Base-by-base conservation (phyloP, 2,113 vertebrate species). In the Triplophysa rosa region DNA sequence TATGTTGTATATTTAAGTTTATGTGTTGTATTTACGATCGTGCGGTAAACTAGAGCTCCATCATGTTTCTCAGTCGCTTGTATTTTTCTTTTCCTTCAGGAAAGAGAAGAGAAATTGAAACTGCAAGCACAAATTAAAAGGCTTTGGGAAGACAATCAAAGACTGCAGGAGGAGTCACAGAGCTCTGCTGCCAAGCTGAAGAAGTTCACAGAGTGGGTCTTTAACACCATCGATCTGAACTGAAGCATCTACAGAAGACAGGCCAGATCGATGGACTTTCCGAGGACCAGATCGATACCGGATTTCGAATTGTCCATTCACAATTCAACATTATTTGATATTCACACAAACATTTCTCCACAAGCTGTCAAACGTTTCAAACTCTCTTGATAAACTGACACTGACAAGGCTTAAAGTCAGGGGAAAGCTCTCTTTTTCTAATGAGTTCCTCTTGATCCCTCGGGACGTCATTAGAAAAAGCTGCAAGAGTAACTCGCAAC, bases 141-240 rank as follows among this genome's bases (percentile, higher is more conserved):
- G 81, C 90, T 99, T 79, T 94, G 97, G 72, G 97, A 99, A 82
- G 97, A 99, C 92, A 99, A 99, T 93, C 92, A 98, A 92, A 89
- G 97, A 62, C 93, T 99, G 80, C 95, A 97, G 87, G 97, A 99
- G 85, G 98, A 99, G 86, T 98, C 98, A 68, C 97, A 98, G 90
- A 97, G 93, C 1, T 97, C 98, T 1, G 95, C 98, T 0, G 95
- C 98, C 86, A 99, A 99, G 86, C 94, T 99, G 83, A 99, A 99
- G 93, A 99, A 99, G 88, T 99, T 99, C 92, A 99, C 98, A 0
- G 98, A 99, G 79, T 99, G 98, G 98, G 97, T 99, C 90, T 99
- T 99, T 91, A 99, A 98, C 89, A 99, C 98, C 85, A 98, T 99
- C 64, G 98, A 99, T 91, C 97, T 99, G 96, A 98, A 95, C 92